phyloP scores from a whole-genome alignment of 2,113 vertebrate species.

The Myotis lucifugus region DNA sequence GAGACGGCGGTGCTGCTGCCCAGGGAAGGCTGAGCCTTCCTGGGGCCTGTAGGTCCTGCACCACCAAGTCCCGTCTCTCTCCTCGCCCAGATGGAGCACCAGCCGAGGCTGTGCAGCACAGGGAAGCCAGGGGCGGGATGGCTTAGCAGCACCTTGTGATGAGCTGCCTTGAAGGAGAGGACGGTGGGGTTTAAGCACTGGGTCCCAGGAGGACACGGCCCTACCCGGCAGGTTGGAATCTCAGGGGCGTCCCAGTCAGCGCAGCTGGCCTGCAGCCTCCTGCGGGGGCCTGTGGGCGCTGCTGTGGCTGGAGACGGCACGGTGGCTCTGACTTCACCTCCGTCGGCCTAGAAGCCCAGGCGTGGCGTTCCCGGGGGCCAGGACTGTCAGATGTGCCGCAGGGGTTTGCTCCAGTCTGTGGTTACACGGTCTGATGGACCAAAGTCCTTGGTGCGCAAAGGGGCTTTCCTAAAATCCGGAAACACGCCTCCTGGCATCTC shows the following conservation, averaged over 20 bases:
- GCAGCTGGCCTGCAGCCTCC: background rate
- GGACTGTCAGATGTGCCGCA: background rate
- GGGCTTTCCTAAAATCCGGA: background rate
- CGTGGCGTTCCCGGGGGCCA: background rate
- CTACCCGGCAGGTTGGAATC: background rate
- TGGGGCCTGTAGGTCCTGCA: rapidly evolving
- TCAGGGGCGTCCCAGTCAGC: rapidly evolving
- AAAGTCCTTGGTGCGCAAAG: background rate
- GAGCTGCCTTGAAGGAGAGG: background rate
- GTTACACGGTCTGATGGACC: background rate
- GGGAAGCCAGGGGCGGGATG: background rate
- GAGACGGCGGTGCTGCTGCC: background rate
- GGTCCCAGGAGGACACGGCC: rapidly evolving
- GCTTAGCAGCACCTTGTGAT: background rate
- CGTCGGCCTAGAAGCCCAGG: background rate
- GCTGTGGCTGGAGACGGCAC: background rate
- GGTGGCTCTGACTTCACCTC: background rate
- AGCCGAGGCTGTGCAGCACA: background rate
- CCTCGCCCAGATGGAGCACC: background rate
- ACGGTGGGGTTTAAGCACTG: rapidly evolving
- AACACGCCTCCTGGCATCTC: background rate
- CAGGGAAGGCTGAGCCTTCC: background rate
- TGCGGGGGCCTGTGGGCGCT: no score
- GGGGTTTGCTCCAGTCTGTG: background rate
- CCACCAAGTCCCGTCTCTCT: background rate